Base-by-base conservation (phyloP, 2,888 invertebrate species). In the Acholoe squamosa region DNA sequence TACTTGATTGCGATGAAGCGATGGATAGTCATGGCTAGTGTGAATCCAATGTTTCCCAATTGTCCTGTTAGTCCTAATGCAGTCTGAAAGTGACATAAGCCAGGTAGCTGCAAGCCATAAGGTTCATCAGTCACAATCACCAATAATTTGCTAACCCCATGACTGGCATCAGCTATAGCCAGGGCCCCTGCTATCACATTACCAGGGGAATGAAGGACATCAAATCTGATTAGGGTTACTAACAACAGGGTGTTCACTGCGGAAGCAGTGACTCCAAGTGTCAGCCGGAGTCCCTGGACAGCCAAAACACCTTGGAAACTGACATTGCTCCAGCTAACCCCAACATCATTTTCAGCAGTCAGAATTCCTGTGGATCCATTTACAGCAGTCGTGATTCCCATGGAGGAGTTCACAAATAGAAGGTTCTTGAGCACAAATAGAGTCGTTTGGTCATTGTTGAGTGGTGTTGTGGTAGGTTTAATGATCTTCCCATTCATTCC, bases 1-100 rank as follows among this genome's bases (percentile, higher is more conserved):
- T 71, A 71, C 71, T 71, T 14, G 71, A 71, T 71, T 25, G 71
- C 71, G 1, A 71, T 71, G 25, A 28, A 71, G 31, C 71, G 71
- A 25, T 71, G 12, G 5, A 71, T 28, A 25, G 71, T 71, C 71
- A 71, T 71, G 3, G 25, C 71, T 3, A 71, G 25, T 25, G 31
- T 71, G 28, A 71, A 3, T 7, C 7, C 19, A 25, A 71, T 71
- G 71, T 71, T 71, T 22, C 71, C 71, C 3, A 71, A 25, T 25
- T 28, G 25, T 1, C 5, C 71, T 7, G 25, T 0, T 0, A 71
- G 28, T 28, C 71, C 71, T 0, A 71, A 25, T 3, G 28, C 14
- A 71, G 31, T 28, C 28, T 71, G 71, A 1, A 71, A 3, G 5
- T 71, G 71, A 16, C 71, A 71, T 22, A 71, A 25, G 25, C 5